Percentiles rank a stretch among this genome's conserved stretches.
Conservation (phyloP, 2,113 vertebrate genomes). For the Polypterus bichir region DNA sequence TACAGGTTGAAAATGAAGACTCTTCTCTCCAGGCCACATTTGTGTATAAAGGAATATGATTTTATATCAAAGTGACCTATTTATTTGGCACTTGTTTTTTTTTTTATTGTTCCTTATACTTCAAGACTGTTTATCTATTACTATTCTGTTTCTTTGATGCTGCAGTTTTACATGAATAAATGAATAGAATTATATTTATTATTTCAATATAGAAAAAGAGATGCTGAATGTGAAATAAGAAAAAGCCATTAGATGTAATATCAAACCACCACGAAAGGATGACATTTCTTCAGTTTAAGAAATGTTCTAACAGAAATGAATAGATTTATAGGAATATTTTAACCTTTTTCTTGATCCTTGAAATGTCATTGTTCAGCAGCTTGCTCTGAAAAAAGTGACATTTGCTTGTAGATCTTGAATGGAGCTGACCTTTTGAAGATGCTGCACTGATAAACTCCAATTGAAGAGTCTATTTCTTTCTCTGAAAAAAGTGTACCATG, state of each 20-base stretch:
- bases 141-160: no score
- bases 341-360: slow-evolving; percentile 30
- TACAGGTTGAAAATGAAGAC: no score
- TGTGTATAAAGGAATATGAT: no score
- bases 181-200: no score
- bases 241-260: not conserved
- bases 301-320: not conserved
- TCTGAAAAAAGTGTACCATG: not conserved
- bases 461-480: slow-evolving; percentile 14
- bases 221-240: no score
- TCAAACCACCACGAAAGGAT: not conserved
- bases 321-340: slow-evolving; percentile 25
- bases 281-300: not conserved
- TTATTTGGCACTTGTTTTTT: no score
- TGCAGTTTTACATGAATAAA: no score
- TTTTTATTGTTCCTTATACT: no score
- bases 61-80: no score
- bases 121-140: no score
- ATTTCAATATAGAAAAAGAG: no score
- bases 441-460: slow-evolving; percentile 20
- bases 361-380: slow-evolving; percentile 30
- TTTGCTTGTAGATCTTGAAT: slow-evolving; percentile 28
- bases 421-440: slow-evolving; percentile 23
- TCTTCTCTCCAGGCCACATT: no score
- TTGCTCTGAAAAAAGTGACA: slow-evolving; percentile 26